Evolutionary conservation across 1,140 invertebrate species (phyloP).

Genomic region (Ips nitidus): DNA sequence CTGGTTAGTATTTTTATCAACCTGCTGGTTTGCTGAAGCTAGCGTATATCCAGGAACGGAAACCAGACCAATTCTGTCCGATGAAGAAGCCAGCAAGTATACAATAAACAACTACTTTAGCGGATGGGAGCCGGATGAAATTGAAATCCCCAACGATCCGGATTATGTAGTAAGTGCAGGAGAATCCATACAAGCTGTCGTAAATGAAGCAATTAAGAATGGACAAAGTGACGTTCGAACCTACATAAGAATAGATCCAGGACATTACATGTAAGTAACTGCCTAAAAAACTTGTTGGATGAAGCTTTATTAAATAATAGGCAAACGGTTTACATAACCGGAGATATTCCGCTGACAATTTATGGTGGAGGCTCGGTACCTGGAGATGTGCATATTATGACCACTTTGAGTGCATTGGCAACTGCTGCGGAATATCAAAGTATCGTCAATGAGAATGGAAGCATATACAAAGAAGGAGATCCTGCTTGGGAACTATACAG

Average conservation of each 20-base stretch:
- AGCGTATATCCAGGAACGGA: constrained; percentile 3
- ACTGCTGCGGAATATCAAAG: background rate
- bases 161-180: constrained; percentile 8
- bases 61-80: constrained; percentile 3
- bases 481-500: constrained; percentile 17
- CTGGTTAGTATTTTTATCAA: background rate
- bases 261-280: constrained; percentile 15
- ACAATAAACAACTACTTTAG: constrained; percentile 2
- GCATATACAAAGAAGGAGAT: constrained; percentile 8
- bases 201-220: constrained; percentile 4
- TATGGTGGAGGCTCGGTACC: background rate
- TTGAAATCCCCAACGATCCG: constrained; percentile 9
- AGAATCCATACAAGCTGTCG: constrained; percentile 19
- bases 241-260: constrained; percentile 14
- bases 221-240: background rate
- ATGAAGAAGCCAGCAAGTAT: background rate
- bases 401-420: constrained; percentile 8
- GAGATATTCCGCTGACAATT: constrained; percentile 7
- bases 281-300: background rate
- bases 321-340: constrained; percentile 13
- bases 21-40: background rate
- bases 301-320: background rate
- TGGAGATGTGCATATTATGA: constrained; percentile 12
- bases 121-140: constrained; percentile 9
- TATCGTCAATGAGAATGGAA: constrained; percentile 4